phyloP scores from a whole-genome alignment of 2,888 invertebrate genomes.

The Sphaerophoria taeniata region DNA sequence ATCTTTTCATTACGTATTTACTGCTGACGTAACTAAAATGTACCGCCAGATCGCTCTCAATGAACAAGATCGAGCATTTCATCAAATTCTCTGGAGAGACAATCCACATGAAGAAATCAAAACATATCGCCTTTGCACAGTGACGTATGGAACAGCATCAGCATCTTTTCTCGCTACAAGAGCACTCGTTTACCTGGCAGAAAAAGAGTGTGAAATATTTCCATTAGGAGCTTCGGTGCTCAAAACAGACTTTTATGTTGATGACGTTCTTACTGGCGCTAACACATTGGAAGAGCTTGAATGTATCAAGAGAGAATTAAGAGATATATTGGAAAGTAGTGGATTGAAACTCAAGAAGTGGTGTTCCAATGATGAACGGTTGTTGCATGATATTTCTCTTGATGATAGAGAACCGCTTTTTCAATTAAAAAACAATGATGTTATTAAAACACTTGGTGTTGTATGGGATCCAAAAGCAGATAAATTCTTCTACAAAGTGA shows the following conservation, averaged over 20 bases:
- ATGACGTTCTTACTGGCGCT: constrained; percentile 9
- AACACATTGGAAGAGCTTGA: background rate
- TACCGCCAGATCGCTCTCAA: constrained; percentile 64
- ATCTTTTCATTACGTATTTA: constrained; percentile 40
- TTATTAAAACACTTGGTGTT: background rate
- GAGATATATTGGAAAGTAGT: background rate
- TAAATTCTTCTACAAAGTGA: constrained; percentile 1
- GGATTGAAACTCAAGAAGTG: constrained; percentile 3
- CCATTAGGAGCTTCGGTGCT: background rate
- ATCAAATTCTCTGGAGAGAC: constrained; percentile 68
- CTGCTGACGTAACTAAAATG: constrained; percentile 73
- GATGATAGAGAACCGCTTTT: background rate
- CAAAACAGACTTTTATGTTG: constrained; percentile 11
- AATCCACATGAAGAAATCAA: constrained; percentile 33
- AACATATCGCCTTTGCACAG: constrained; percentile 66
- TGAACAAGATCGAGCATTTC: constrained; percentile 50
- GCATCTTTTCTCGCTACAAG: constrained; percentile 60
- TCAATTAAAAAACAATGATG: background rate
- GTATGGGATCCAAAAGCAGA: background rate
- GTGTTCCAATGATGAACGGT: constrained; percentile 10
- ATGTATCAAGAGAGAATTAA: background rate
- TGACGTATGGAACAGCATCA: constrained; percentile 59
- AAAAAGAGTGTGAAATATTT: constrained; percentile 61
- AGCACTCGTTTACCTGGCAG: constrained; percentile 51
- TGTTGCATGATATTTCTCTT: constrained; percentile 2